Evolutionary conservation across 1,140 invertebrate genomes (phyloP).

Genomic region (Sycophaga agraensis): DNA sequence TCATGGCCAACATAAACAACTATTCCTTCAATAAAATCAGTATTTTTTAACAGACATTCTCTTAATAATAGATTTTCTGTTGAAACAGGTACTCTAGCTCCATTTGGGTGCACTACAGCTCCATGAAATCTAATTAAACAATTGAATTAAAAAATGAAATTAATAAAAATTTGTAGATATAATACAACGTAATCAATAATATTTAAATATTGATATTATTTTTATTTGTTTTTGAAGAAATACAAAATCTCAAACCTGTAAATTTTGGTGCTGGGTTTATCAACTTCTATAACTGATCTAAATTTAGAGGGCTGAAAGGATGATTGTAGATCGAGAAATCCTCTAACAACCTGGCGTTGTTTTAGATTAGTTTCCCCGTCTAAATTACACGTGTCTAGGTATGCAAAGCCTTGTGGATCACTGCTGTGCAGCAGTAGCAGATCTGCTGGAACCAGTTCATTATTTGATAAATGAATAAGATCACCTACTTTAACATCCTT

Average conservation of each 20-base stretch:
- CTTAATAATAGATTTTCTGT: constrained; percentile 92
- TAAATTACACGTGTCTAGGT: constrained; percentile 96
- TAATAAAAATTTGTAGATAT: too few species aligned
- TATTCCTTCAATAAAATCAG: constrained; percentile 91
- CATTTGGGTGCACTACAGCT: constrained; percentile 79
- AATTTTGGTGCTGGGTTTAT: constrained; percentile 92
- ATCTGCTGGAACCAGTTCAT: constrained; percentile 96
- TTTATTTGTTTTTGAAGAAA: too few species aligned
- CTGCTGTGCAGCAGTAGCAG: constrained; percentile 87
- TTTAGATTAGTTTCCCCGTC: constrained; percentile 99
- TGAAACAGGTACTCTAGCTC: constrained; percentile 77
- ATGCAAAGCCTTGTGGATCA: constrained; percentile 92
- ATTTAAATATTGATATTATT: too few species aligned
- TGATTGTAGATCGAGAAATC: constrained; percentile 65
- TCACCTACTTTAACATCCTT: constrained; percentile 91
- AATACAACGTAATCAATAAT: too few species aligned
- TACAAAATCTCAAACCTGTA: constrained; percentile 69
- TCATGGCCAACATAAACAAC: constrained; percentile 97
- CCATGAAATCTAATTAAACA: constrained; percentile 74
- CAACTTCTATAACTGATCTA: constrained; percentile 82
- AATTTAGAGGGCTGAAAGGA: constrained; percentile 81
- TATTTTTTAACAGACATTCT: constrained; percentile 93
- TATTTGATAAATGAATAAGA: constrained; percentile 92
- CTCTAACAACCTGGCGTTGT: constrained; percentile 82
- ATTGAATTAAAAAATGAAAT: too few species aligned